Evolutionary conservation across 2,113 vertebrate genomes (phyloP).

Genomic region (Casuarius casuarius): DNA sequence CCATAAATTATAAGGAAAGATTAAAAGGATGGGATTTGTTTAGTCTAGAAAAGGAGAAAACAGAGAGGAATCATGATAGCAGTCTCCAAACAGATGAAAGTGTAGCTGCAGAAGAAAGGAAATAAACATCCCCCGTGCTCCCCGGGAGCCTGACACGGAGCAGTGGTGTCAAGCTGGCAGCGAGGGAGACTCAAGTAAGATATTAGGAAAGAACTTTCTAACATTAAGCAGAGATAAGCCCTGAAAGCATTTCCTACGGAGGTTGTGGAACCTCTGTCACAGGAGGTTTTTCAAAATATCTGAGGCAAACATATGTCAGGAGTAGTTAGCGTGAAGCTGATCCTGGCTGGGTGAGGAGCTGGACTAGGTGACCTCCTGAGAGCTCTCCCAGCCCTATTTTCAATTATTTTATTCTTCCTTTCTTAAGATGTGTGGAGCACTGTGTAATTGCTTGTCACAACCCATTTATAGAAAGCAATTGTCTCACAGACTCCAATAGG

Average conservation of each 20-base stretch:
- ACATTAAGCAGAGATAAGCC: neutral
- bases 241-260: slow-evolving; percentile 28
- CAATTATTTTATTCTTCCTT: slow-evolving; percentile 36
- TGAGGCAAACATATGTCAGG: slow-evolving; percentile 6
- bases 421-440: neutral
- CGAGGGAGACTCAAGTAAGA: neutral
- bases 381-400: neutral
- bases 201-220: neutral
- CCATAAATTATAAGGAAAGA: neutral
- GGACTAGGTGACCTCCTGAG: neutral
- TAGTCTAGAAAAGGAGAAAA: slow-evolving; percentile 25
- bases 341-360: neutral
- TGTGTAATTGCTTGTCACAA: slow-evolving; percentile 56
- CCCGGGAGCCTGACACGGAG: neutral
- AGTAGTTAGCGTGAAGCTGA: neutral
- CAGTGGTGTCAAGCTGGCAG: rapidly evolving
- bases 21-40: slow-evolving; percentile 39
- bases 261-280: neutral
- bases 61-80: neutral
- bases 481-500: neutral
- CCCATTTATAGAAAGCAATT: slow-evolving; percentile 39
- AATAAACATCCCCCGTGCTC: neutral
- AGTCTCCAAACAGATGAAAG: neutral
- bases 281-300: neutral
- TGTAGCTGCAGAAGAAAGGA: neutral